These are phyloP conservation scores for Nebria ingens DNA, from an alignment of 1,140 invertebrate species.

Conservation along the genomic window DNA sequence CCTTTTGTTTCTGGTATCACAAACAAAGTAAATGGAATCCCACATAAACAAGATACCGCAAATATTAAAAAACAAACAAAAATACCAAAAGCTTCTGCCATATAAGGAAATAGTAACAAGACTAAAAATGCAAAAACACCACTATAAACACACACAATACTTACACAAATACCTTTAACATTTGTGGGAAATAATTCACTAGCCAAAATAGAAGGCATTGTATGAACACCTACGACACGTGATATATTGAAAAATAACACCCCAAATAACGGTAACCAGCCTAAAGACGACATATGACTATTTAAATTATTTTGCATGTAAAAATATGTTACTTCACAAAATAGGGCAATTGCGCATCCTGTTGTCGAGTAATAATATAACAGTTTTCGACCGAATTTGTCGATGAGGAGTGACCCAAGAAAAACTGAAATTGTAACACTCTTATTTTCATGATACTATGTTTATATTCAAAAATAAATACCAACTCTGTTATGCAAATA, in stretches of 20 bases:
- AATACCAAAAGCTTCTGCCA: slow-evolving; percentile 17
- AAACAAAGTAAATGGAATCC: slow-evolving; percentile 39
- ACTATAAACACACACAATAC: slow-evolving; percentile 19
- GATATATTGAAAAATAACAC: slow-evolving; percentile 23
- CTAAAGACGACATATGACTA: background rate
- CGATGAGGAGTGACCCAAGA: slow-evolving; percentile 19
- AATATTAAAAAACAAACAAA: slow-evolving; percentile 17
- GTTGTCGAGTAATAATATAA: slow-evolving; percentile 18
- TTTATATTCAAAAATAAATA: too few relatives aligned
- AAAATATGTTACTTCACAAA: slow-evolving; percentile 18
- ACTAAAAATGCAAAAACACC: slow-evolving; percentile 20
- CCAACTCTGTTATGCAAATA: background rate
- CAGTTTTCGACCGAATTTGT: slow-evolving; percentile 17
- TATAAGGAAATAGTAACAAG: slow-evolving; percentile 23
- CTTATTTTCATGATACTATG: too few relatives aligned
- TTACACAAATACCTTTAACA: slow-evolving; percentile 25
- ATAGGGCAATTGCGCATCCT: slow-evolving; percentile 17
- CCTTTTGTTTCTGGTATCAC: slow-evolving; percentile 51
- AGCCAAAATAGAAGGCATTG: slow-evolving; percentile 26
- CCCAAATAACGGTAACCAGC: slow-evolving; percentile 21
- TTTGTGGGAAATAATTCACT: slow-evolving; percentile 28
- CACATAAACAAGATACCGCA: slow-evolving; percentile 26
- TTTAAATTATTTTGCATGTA: slow-evolving; percentile 6
- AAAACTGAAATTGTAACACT: slow-evolving; percentile 14
- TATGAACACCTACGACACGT: slow-evolving; percentile 18